Evolutionary conservation across 2,888 invertebrate species (phyloP).

Genomic region (Ditula angustiorana): DNA sequence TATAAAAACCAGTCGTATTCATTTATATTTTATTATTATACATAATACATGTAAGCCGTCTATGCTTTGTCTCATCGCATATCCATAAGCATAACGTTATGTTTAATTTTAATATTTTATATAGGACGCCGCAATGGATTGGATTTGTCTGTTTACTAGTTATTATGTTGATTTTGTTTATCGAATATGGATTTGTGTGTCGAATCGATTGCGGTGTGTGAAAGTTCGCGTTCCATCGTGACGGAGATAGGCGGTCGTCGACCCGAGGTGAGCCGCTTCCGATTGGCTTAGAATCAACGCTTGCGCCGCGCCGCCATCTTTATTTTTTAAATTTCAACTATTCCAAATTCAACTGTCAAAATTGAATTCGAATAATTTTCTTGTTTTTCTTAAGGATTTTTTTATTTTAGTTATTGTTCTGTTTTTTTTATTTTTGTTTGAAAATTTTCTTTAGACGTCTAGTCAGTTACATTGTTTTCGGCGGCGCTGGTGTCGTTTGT

Average conservation of each 20-base stretch:
- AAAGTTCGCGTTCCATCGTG: constrained; percentile 5
- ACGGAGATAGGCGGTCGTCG: constrained; percentile 11
- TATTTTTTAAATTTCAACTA: background rate
- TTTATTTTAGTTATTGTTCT: background rate
- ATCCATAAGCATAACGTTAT: constrained; percentile 26
- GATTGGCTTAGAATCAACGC: constrained; percentile 39
- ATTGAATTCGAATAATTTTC: too few relatives aligned
- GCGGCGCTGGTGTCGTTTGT: constrained; percentile 26
- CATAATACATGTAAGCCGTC: constrained; percentile 42
- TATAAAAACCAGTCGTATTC: background rate
- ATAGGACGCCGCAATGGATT: constrained; percentile 22
- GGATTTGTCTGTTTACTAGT: background rate
- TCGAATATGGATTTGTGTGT: background rate
- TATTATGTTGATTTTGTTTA: background rate
- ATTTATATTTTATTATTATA: constrained; percentile 32
- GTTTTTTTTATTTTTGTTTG: background rate
- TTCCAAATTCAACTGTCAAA: constrained; percentile 15
- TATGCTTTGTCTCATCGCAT: constrained; percentile 63
- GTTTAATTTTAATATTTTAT: constrained; percentile 18
- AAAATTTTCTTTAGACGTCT: too few relatives aligned
- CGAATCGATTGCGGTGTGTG: constrained; percentile 15
- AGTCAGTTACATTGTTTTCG: constrained; percentile 14
- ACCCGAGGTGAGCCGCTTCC: constrained; percentile 41
- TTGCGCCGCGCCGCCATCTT: constrained; percentile 36
- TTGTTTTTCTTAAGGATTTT: background rate